These are phyloP conservation scores for Pan paniscus DNA, from an alignment of 2,113 vertebrate genomes.

Conservation along the genomic window DNA sequence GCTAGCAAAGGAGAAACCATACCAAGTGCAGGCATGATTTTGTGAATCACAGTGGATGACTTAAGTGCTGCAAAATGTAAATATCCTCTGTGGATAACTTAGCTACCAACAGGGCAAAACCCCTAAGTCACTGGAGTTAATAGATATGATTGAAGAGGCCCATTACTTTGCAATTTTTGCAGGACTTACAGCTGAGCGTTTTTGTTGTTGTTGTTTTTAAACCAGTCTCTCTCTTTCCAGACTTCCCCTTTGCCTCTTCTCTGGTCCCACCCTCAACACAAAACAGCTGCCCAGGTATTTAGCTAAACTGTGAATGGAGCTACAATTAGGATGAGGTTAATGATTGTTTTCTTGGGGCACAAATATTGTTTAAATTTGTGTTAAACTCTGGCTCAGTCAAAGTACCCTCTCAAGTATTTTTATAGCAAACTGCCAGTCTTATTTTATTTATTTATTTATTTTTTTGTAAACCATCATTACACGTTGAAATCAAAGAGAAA, in stretches of 20 bases:
- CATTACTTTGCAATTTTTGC: slow-evolving; percentile 84
- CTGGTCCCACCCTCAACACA: neutral
- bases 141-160: slow-evolving; percentile 86
- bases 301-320: slow-evolving; percentile 68
- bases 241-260: neutral
- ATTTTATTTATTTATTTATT: neutral
- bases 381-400: slow-evolving; percentile 58
- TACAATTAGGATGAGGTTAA: slow-evolving; percentile 80
- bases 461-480: slow-evolving; percentile 67
- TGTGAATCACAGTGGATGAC: neutral
- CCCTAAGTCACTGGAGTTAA: slow-evolving; percentile 84
- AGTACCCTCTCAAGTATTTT: slow-evolving; percentile 61
- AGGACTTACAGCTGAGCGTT: slow-evolving; percentile 45
- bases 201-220: neutral
- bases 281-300: slow-evolving; percentile 82
- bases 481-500: slow-evolving; percentile 63
- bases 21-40: neutral
- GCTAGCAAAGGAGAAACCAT: neutral
- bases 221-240: neutral
- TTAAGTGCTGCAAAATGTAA: neutral
- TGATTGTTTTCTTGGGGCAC: slow-evolving; percentile 79
- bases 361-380: slow-evolving; percentile 70
- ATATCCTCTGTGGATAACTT: neutral
- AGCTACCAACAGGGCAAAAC: neutral
- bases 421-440: slow-evolving; percentile 45